A percentile compares a stretch with the other conserved stretches of the same genome.
Conservation (phyloP, 2,113 vertebrate species). For the Aegithalos caudatus region DNA sequence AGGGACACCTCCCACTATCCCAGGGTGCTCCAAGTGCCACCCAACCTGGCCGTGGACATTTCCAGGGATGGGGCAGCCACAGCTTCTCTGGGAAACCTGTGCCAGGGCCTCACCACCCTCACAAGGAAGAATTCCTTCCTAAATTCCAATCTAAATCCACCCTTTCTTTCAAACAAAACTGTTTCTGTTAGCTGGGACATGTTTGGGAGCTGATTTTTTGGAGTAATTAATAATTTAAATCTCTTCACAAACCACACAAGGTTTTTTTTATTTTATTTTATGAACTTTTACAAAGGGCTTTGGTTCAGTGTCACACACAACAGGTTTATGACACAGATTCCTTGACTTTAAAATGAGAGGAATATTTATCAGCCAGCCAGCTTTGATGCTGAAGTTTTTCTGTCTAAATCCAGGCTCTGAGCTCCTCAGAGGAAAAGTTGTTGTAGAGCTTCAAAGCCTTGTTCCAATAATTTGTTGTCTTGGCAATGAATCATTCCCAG, state of each 20-base stretch:
- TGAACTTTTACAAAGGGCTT: background rate
- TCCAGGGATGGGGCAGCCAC: background rate
- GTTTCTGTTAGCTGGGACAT: background rate
- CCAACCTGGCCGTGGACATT: background rate
- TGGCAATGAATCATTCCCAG: background rate
- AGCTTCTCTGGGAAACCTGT: background rate
- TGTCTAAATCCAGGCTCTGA: background rate
- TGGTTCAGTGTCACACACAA: background rate
- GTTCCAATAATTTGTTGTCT: background rate
- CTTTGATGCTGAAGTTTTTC: background rate
- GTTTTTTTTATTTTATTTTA: background rate
- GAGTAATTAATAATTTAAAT: background rate
- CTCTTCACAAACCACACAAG: background rate
- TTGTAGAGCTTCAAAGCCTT: background rate
- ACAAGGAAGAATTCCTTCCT: background rate
- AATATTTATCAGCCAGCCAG: background rate
- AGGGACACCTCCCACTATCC: background rate
- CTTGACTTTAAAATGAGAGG: background rate
- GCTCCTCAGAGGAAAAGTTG: background rate
- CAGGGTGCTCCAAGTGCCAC: accelerated
- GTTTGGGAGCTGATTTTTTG: background rate
- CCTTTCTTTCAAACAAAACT: background rate
- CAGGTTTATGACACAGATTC: accelerated
- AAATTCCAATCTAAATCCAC: background rate
- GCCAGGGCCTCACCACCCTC: background rate